Evolutionary conservation across 2,113 vertebrate genomes (phyloP).

Genomic region (Onychostoma macrolepis): DNA sequence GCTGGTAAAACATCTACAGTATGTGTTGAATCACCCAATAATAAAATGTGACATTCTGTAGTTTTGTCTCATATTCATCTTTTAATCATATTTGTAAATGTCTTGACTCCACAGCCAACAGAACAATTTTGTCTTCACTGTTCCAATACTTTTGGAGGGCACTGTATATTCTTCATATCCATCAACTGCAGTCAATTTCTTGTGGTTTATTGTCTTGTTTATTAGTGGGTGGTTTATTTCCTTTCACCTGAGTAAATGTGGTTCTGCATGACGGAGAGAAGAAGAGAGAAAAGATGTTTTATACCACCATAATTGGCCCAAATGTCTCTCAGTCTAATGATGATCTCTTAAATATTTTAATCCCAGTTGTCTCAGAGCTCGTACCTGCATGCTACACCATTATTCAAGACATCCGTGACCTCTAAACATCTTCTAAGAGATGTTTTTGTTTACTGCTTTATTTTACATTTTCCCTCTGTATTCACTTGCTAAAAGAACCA

Average conservation of each 20-base stretch:
- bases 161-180: background rate
- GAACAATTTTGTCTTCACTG: no score
- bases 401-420: background rate
- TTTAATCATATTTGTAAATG: no score
- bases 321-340: slow-evolving; percentile 23
- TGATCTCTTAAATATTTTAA: slow-evolving; percentile 27
- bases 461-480: background rate
- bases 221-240: background rate
- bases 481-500: background rate
- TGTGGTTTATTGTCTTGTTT: background rate
- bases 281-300: slow-evolving; percentile 1
- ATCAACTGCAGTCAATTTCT: background rate
- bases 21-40: no score
- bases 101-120: no score
- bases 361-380: background rate
- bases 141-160: no score
- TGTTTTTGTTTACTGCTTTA: background rate
- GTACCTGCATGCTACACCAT: background rate
- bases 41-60: no score
- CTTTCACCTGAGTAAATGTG: slow-evolving; percentile 12
- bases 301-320: background rate
- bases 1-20: no score
- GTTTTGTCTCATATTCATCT: no score
- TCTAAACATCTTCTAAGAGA: slow-evolving; percentile 6
- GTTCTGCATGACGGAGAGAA: slow-evolving; percentile 5